Percentiles rank a stretch among this genome's conserved stretches.
Evolutionary conservation across 1,140 invertebrate species (phyloP).

Genomic region (Arion vulgaris): DNA sequence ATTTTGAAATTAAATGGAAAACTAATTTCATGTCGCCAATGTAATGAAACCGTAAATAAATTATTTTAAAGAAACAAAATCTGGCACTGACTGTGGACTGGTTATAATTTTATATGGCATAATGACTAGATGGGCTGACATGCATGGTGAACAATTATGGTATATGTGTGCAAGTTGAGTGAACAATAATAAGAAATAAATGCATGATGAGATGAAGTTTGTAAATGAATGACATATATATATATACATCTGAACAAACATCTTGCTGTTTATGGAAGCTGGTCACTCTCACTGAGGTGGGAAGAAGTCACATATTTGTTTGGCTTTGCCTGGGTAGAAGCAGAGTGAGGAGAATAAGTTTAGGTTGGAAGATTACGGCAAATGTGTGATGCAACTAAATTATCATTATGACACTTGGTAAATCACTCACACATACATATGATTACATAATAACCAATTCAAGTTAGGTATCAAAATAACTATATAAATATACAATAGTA

Average conservation of each 20-base stretch:
- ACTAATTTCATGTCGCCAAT: not conserved
- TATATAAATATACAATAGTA: too few relatives aligned
- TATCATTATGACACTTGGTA: too few relatives aligned
- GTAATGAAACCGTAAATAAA: not conserved
- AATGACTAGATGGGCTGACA: not conserved
- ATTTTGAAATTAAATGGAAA: not conserved
- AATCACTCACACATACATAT: too few relatives aligned
- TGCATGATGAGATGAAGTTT: not conserved
- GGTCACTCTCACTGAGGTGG: not conserved
- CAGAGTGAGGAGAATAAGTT: not conserved
- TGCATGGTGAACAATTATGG: too few relatives aligned
- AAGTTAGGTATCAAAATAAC: too few relatives aligned
- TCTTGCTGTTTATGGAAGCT: conserved; percentile 3
- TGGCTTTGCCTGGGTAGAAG: conserved; percentile 7
- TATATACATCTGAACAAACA: not conserved
- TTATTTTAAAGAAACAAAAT: too few relatives aligned
- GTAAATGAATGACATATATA: not conserved
- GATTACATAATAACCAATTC: too few relatives aligned
- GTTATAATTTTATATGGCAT: not conserved
- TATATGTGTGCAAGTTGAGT: too few relatives aligned
- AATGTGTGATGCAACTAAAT: too few relatives aligned
- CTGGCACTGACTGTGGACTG: not conserved
- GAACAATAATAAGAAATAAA: not conserved
- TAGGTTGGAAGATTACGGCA: not conserved
- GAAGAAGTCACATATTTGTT: not conserved